Evolutionary conservation across 2,113 vertebrate genomes (phyloP).

Genomic region (Toxotes jaculatrix): DNA sequence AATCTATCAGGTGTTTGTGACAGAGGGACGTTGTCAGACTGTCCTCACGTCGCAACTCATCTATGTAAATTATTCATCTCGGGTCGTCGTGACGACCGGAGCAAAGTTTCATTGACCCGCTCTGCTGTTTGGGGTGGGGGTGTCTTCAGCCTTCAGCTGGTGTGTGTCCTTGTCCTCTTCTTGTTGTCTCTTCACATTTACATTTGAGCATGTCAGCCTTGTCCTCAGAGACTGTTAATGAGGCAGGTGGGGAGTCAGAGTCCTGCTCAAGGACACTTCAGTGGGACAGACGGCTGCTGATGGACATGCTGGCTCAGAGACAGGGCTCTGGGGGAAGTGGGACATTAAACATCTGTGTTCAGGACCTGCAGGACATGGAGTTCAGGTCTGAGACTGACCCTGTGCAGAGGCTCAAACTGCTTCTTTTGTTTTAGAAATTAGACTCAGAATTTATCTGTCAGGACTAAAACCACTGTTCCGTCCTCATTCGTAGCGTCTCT

Average conservation of each 20-base stretch:
- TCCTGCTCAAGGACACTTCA: conserved; percentile 8
- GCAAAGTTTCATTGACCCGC: conserved; percentile 27
- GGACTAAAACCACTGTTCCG: no score
- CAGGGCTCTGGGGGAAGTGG: not conserved
- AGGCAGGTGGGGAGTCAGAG: conserved; percentile 11
- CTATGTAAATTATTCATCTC: conserved; percentile 23
- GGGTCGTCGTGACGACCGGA: not conserved
- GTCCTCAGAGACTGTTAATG: conserved; percentile 23
- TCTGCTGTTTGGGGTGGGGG: conserved; percentile 18
- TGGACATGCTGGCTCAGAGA: not conserved
- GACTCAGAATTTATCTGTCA: no score
- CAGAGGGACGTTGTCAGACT: not conserved
- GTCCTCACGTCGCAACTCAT: not conserved
- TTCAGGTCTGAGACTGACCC: not conserved
- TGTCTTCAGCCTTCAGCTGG: conserved; percentile 7
- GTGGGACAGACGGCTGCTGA: not conserved
- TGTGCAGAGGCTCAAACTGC: not conserved
- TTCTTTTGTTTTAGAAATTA: not conserved
- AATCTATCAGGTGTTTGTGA: not conserved
- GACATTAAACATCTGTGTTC: not conserved
- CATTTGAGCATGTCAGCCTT: not conserved
- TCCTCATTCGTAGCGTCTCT: no score
- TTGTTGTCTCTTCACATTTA: conserved; percentile 20
- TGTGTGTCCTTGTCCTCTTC: not conserved
- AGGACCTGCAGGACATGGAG: not conserved